These are phyloP conservation scores for Lagocephalus sceleratus DNA, from an alignment of 2,797 vertebrate genomes.

Conservation along the genomic window DNA sequence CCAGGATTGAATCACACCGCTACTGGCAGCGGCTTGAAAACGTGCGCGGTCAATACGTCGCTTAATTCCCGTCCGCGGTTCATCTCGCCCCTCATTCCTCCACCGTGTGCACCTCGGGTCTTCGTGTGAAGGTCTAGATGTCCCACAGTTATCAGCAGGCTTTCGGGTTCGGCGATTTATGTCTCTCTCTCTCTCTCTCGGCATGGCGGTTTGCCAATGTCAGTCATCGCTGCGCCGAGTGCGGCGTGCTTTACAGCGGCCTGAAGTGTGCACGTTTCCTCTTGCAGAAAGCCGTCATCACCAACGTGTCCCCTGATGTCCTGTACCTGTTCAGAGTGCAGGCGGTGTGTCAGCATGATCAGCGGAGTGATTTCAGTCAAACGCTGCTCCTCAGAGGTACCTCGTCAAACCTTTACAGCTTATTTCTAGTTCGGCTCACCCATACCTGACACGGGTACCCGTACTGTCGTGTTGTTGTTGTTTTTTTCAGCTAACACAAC, in stretches of 20 bases:
- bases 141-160: too few species aligned
- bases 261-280: constrained; percentile 27
- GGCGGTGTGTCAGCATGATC: constrained; percentile 93
- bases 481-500: constrained; percentile 88
- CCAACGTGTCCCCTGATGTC: constrained; percentile 90
- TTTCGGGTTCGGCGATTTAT: too few species aligned
- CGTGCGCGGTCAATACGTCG: too few species aligned
- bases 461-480: constrained; percentile 1
- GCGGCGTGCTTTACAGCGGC: not conserved
- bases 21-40: too few species aligned
- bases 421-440: not conserved
- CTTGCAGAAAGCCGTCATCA: constrained; percentile 93
- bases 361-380: constrained; percentile 98
- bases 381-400: constrained; percentile 95
- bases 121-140: too few species aligned
- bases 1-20: too few species aligned
- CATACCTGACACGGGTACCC: not conserved
- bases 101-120: too few species aligned
- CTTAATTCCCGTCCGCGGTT: too few species aligned
- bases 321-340: constrained; percentile 98
- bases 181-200: too few species aligned
- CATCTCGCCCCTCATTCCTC: too few species aligned
- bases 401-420: not conserved
- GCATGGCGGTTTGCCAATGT: too few species aligned
- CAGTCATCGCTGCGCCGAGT: too few species aligned